Conservation (phyloP, 1,140 invertebrate species). For the Wiebesia pumilae region DNA sequence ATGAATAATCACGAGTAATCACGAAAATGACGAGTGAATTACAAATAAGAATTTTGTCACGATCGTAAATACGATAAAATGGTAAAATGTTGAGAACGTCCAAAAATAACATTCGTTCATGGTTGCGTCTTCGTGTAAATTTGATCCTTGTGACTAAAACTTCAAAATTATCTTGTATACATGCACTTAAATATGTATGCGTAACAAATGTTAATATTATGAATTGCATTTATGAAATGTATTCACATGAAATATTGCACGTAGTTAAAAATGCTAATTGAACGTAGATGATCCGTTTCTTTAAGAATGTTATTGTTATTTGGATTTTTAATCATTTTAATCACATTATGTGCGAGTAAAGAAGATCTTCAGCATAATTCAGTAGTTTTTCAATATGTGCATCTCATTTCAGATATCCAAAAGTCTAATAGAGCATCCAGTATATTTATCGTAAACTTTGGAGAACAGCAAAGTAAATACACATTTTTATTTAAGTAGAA, state of each 20-base stretch:
- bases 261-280: neutral
- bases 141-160: neutral
- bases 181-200: neutral
- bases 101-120: conserved; percentile 8
- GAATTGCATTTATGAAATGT: conserved; percentile 8
- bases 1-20: conserved; percentile 12
- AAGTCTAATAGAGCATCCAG: conserved; percentile 10
- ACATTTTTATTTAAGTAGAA: neutral
- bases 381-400: neutral
- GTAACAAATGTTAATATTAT: neutral
- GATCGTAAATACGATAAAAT: neutral
- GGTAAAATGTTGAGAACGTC: neutral
- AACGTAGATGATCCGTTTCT: neutral
- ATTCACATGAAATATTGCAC: neutral
- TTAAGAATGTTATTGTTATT: conserved; percentile 5
- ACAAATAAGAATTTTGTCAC: neutral
- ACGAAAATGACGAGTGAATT: conserved; percentile 6
- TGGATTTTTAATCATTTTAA: neutral
- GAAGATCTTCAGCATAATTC: neutral
- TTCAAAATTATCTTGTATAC: neutral
- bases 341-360: neutral
- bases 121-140: neutral
- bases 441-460: conserved; percentile 41
- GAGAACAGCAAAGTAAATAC: conserved; percentile 19
- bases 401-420: conserved; percentile 22